Evolutionary conservation across 2,888 invertebrate species (phyloP).

Genomic region (Heliconius erato): DNA sequence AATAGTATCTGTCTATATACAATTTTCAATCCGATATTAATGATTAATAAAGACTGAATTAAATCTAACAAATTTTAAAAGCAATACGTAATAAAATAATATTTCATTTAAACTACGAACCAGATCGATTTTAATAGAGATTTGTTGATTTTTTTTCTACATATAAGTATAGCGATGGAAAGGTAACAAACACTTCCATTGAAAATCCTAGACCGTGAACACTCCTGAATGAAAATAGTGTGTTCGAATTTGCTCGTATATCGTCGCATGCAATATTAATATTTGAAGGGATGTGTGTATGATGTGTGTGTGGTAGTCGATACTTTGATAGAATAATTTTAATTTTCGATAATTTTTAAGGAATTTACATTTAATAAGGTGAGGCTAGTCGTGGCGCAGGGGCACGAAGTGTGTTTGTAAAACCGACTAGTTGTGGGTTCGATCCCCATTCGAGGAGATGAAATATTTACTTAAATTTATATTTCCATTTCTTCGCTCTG

Average conservation of each 20-base stretch:
- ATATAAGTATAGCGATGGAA: slow-evolving; percentile 35
- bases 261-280: slow-evolving; percentile 45
- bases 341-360: background rate
- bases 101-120: background rate
- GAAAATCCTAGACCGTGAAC: slow-evolving; percentile 48
- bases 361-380: slow-evolving; percentile 11
- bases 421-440: too few relatives aligned
- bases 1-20: too few relatives aligned
- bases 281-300: slow-evolving; percentile 31
- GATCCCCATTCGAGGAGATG: too few relatives aligned
- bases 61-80: too few relatives aligned
- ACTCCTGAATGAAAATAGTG: slow-evolving; percentile 46
- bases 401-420: too few relatives aligned
- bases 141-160: slow-evolving; percentile 44
- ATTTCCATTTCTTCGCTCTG: too few relatives aligned
- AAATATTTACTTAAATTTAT: too few relatives aligned
- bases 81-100: background rate
- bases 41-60: too few relatives aligned
- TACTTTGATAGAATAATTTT: background rate
- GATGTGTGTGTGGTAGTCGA: slow-evolving; percentile 33
- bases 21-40: too few relatives aligned
- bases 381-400: background rate
- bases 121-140: slow-evolving; percentile 19
- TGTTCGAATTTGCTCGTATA: slow-evolving; percentile 48
- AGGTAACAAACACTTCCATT: slow-evolving; percentile 48